Conservation (phyloP, 2,888 invertebrate genomes). For the Serrognathus titanus region DNA sequence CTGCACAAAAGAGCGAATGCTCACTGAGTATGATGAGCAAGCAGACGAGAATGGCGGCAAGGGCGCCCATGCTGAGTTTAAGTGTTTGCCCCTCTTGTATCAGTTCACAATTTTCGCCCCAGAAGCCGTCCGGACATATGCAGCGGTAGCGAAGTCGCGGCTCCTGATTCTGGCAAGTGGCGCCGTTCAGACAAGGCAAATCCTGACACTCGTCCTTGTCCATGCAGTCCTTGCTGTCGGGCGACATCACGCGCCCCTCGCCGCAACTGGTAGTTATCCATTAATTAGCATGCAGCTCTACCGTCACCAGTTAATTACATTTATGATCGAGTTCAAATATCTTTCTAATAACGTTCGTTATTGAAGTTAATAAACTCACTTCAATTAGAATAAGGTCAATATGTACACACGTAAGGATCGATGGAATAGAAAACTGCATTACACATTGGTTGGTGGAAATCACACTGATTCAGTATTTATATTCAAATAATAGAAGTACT, state of each 20-base stretch:
- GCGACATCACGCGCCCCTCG: constrained; percentile 86
- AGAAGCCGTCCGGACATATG: constrained; percentile 87
- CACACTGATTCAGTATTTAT: too few relatives aligned
- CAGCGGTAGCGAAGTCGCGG: constrained; percentile 83
- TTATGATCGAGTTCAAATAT: constrained; percentile 1
- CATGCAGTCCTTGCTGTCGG: constrained; percentile 88
- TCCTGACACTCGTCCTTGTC: constrained; percentile 95
- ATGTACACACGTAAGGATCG: too few relatives aligned
- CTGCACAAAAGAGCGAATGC: constrained; percentile 46
- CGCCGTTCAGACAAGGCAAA: constrained; percentile 90
- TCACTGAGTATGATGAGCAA: constrained; percentile 95
- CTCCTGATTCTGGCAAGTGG: constrained; percentile 88
- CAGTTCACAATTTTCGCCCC: constrained; percentile 92
- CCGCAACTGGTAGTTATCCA: constrained; percentile 67
- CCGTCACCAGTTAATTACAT: background rate
- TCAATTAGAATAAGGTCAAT: too few relatives aligned
- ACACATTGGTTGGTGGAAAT: too few relatives aligned
- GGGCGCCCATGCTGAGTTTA: constrained; percentile 93
- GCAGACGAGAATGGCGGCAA: constrained; percentile 96
- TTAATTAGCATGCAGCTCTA: background rate
- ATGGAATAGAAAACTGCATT: too few relatives aligned
- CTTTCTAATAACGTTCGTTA: background rate
- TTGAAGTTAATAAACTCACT: too few relatives aligned
- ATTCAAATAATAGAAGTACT: too few relatives aligned
- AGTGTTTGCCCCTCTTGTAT: constrained; percentile 92